Base-by-base conservation (phyloP, 2,888 invertebrate genomes). In the Tachina fera region DNA sequence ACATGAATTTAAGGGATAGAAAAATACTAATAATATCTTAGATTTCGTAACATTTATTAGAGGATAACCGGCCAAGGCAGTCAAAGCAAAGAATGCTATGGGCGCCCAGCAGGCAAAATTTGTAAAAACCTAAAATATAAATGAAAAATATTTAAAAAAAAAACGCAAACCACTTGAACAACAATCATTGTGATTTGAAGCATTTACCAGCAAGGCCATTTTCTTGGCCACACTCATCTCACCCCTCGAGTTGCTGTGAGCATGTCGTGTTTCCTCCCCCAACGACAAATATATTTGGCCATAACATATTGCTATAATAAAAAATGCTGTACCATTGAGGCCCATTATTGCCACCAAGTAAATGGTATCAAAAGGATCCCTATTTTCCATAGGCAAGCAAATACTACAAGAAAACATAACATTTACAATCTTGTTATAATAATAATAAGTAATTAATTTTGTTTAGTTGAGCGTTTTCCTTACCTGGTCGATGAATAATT, bases 1-100 rank as follows among this genome's bases (percentile, higher is more conserved):
- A 91, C 97, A 97, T 0, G 97, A 96, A 92, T 98, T 98, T 84
- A 98, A 93, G 0, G 98, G 98, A 91, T 98, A 97, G 91, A 98
- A 97, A 91, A 98, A 97, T 10, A 98, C 97, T 84, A 97, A 93
- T 13, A 97, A 93, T 68, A 98, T 96, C 92, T 96, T 96, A 0
- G 96, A 96, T 89, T 96, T 95, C 9, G 96, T 96, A 0, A 98
- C 96, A 88, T 96, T 96, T 60, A 98, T 97, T 86, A 98, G 92
- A 0, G 98, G 97, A 88, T 94, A 95, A 0, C 97, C 97, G 1
- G 97, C 95, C 51, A 98, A 93, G 0, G 98, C 98, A 0, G 97
- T 97, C 8, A 97, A 93, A 0, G 97, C 96, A 90, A 97, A 97
- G 91, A 98, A 97, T 0, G 97, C 96, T 10, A 98, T 97, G 0